phyloP scores from a whole-genome alignment of 1,140 invertebrate genomes.

The Agrypnia vestita region DNA sequence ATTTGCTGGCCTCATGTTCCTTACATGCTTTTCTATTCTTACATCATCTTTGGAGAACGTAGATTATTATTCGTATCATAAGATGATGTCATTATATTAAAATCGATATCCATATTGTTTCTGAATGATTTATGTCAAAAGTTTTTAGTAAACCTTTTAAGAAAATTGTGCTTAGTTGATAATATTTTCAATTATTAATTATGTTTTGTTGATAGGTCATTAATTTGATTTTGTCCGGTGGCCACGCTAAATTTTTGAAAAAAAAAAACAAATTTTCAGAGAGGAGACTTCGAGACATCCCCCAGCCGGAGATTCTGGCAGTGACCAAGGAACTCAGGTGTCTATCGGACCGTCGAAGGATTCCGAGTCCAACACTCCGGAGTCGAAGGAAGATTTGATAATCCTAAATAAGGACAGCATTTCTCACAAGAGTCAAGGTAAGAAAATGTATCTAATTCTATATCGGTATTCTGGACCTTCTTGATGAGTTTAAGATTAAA shows the following conservation, averaged over 20 bases:
- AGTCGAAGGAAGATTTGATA: neutral
- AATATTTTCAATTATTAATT: too few relatives aligned
- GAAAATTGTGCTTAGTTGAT: too few relatives aligned
- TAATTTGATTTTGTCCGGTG: too few relatives aligned
- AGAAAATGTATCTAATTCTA: neutral
- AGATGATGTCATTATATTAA: constrained; percentile 23
- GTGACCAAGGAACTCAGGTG: constrained; percentile 40
- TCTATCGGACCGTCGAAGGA: constrained; percentile 31
- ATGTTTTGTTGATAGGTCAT: too few relatives aligned
- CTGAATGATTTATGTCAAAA: too few relatives aligned
- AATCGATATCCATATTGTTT: too few relatives aligned
- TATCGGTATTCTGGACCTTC: too few relatives aligned
- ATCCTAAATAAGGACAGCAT: neutral
- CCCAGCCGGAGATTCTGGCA: constrained; percentile 51
- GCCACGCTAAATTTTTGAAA: too few relatives aligned
- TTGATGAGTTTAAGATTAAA: too few relatives aligned
- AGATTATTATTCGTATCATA: neutral
- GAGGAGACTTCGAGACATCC: constrained; percentile 48
- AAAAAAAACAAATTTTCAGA: constrained; percentile 21
- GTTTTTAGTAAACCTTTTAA: neutral
- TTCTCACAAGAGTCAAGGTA: constrained; percentile 27
- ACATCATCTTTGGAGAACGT: neutral
- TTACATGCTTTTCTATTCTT: constrained; percentile 23
- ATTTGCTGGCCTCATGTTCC: neutral
- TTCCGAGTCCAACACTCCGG: neutral